Evolutionary conservation across 2,113 vertebrate genomes (phyloP).

Genomic region (Orycteropus afer): DNA sequence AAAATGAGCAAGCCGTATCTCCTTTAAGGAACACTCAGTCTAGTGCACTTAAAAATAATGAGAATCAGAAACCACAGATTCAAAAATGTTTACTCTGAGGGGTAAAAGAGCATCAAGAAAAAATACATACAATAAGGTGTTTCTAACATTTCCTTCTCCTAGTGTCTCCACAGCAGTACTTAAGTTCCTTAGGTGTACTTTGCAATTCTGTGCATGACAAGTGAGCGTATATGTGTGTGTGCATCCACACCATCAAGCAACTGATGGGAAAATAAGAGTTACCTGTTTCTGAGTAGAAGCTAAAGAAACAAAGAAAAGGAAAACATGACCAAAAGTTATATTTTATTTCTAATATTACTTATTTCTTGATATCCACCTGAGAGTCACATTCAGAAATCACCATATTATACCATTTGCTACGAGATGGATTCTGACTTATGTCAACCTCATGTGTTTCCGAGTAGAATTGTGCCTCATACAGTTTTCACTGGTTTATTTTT

Average conservation of each 20-base stretch:
- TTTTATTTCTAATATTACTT: background rate
- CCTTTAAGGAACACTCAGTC: background rate
- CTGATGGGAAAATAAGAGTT: background rate
- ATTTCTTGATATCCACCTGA: background rate
- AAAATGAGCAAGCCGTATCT: background rate
- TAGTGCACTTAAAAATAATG: background rate
- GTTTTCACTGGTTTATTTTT: background rate
- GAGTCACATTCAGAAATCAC: background rate
- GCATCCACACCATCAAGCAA: no score
- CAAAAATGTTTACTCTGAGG: background rate
- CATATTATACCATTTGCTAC: background rate
- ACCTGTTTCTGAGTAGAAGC: background rate
- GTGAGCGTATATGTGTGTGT: background rate
- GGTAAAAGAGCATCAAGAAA: background rate
- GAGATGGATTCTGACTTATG: background rate
- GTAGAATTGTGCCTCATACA: background rate
- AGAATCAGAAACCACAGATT: slow-evolving; percentile 14
- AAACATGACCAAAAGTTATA: background rate
- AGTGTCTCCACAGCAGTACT: background rate
- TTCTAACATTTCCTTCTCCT: background rate
- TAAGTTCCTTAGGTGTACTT: background rate
- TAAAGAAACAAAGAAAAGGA: background rate
- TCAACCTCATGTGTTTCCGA: background rate
- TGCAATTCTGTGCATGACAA: background rate
- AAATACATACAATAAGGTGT: no score